Evolutionary conservation across 2,797 vertebrate species (phyloP).

Genomic region (Tympanoctomys barrerae): DNA sequence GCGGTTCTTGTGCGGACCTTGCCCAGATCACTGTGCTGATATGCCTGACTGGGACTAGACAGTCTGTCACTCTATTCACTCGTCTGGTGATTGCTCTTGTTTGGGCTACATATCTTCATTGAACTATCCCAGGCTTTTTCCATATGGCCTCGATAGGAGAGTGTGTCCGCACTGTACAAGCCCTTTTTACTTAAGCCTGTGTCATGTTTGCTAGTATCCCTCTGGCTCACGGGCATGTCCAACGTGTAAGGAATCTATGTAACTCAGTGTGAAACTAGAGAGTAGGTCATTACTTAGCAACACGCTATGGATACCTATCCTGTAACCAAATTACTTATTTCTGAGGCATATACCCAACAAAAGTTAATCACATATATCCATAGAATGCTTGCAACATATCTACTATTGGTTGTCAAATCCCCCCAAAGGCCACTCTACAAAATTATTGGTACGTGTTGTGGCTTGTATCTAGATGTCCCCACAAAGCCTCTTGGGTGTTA

Average conservation of each 20-base stretch:
- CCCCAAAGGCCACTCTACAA: background rate
- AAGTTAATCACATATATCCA: background rate
- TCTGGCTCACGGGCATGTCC: background rate
- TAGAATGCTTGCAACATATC: background rate
- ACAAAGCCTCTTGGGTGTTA: too few species aligned
- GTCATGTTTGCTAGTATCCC: background rate
- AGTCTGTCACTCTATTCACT: background rate
- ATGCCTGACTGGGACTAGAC: background rate
- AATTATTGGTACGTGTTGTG: background rate
- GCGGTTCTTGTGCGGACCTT: background rate
- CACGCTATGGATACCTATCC: background rate
- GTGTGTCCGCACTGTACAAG: background rate
- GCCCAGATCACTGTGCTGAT: background rate
- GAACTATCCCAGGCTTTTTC: background rate
- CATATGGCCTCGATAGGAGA: background rate
- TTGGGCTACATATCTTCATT: background rate
- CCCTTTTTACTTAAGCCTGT: background rate
- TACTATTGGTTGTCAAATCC: background rate
- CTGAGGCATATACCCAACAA: background rate
- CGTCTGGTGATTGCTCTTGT: background rate
- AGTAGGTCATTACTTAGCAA: background rate
- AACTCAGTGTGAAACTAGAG: background rate
- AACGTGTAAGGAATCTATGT: background rate
- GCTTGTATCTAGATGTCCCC: too few species aligned
- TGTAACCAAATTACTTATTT: background rate